phyloP scores from a whole-genome alignment of 2,113 vertebrate species.

The Seriola quinqueradiata region DNA sequence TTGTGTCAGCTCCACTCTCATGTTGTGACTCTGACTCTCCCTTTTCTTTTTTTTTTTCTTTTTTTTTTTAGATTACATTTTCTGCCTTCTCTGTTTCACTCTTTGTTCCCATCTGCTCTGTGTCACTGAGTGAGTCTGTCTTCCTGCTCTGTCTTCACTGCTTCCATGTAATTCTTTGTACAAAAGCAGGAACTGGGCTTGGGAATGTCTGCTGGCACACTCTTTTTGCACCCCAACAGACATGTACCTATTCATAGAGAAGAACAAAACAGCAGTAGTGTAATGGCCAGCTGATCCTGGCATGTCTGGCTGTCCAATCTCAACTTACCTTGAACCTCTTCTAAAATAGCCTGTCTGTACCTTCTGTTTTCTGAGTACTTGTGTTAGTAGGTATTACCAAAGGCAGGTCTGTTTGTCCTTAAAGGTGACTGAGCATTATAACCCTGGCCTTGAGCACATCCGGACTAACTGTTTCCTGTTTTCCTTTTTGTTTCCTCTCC shows the following conservation, averaged over 20 bases:
- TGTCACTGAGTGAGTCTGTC: constrained; percentile 9
- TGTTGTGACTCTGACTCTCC: constrained; percentile 27
- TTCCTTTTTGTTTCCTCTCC: constrained; percentile 52
- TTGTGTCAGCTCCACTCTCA: background rate
- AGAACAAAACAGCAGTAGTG: constrained; percentile 69
- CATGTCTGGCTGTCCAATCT: constrained; percentile 59
- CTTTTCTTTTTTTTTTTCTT: background rate
- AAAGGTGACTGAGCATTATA: constrained; percentile 1
- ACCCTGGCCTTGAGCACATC: constrained; percentile 58
- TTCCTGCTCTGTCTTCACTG: constrained; percentile 47
- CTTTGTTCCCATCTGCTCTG: constrained; percentile 23
- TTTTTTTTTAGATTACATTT: background rate
- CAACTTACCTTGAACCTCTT: constrained; percentile 33
- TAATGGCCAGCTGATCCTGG: constrained; percentile 74
- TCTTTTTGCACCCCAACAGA: constrained; percentile 71
- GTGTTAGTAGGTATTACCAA: background rate
- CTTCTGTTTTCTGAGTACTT: background rate
- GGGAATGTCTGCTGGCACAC: constrained; percentile 62
- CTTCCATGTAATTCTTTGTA: constrained; percentile 55
- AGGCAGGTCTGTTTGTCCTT: constrained; percentile 3
- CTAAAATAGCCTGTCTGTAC: constrained; percentile 16
- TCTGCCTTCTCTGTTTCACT: constrained; percentile 32
- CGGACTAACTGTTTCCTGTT: constrained; percentile 72
- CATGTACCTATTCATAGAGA: constrained; percentile 72
- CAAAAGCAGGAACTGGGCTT: constrained; percentile 77